Evolutionary conservation across 2,113 vertebrate species (phyloP), one percentile per base, ranked within the genome.

Genomic region (Tyrannus savana): DNA sequence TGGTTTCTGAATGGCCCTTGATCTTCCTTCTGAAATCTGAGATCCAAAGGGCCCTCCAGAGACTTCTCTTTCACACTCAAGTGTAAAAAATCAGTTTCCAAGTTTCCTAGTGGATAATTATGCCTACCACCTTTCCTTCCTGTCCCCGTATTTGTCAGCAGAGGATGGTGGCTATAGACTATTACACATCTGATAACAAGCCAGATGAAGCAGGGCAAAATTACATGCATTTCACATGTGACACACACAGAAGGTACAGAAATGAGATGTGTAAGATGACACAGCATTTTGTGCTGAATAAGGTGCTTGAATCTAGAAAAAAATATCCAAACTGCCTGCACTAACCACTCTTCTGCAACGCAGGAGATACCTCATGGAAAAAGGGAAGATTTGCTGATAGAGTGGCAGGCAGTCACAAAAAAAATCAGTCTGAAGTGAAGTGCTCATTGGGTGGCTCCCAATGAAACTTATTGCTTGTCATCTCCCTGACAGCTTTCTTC

Each of bases 1-100:
- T 95, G 84, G 14, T 74, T 94, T 83, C 67, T 85, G 90, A 94
- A 96, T 47, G 78, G 85, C 72, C 47, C 30, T n/a, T 71, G 44
- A 35, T 80, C 33, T 47, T 89, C 83, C 33, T 44, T 94, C 88
- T 96, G 96, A 91, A 94, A 93, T 91, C 59, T 90, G 93, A 96
- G 82, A 96, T 52, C 35, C 2, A 1, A 28, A 86, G 46, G 31
- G 85, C 46, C 46, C 71, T 94, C 59, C 35, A 18, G 46, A 96
- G 89, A 9, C 58, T 90, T 91, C 49, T 84, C 31, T 35, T 79
- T 91, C 16, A 18, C 67, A 49, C n/a, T 80, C 24, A 53, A 56
- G 41, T 42, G 41, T 5, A 37, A 56, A 42, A 59, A 81, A 39
- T 4, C 10, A 64, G 15, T 17, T 68, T 63, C 44, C n/a, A 68